Percentiles rank a stretch among this genome's conserved stretches.
Conservation (phyloP, 2,113 vertebrate species). For the Trematomus loennbergii region DNA sequence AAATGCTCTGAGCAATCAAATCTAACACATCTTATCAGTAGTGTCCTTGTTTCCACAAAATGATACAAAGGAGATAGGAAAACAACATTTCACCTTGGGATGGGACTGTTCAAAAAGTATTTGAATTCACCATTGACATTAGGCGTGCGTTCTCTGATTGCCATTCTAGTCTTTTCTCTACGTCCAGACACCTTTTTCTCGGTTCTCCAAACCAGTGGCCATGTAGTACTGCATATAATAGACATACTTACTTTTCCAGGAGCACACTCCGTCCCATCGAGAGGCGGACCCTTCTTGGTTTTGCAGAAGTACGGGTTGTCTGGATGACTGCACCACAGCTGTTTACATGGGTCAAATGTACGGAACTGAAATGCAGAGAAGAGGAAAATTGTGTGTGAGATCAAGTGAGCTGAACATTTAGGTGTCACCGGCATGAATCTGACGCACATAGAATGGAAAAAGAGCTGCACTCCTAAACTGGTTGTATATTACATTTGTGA, state of each 20-base stretch:
- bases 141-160: no score
- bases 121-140: no score
- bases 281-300: slow-evolving; percentile 98
- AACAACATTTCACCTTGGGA: no score
- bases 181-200: background rate
- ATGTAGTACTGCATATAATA: background rate
- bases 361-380: slow-evolving; percentile 87
- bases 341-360: slow-evolving; percentile 97
- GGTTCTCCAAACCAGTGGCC: background rate
- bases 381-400: background rate
- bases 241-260: slow-evolving; percentile 88
- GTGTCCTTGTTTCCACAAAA: no score
- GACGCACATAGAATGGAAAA: no score
- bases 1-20: no score
- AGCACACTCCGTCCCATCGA: slow-evolving; percentile 96
- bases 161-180: background rate
- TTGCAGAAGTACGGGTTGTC: slow-evolving; percentile 99
- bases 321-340: slow-evolving; percentile 98
- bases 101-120: no score
- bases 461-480: no score
- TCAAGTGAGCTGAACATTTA: background rate
- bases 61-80: no score
- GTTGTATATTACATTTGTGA: no score
- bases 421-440: no score
- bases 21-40: no score